Percentiles rank a stretch among this genome's conserved stretches.
Evolutionary conservation across 2,888 invertebrate species (phyloP).

Genomic region (Cataglyphis altisquamis): DNA sequence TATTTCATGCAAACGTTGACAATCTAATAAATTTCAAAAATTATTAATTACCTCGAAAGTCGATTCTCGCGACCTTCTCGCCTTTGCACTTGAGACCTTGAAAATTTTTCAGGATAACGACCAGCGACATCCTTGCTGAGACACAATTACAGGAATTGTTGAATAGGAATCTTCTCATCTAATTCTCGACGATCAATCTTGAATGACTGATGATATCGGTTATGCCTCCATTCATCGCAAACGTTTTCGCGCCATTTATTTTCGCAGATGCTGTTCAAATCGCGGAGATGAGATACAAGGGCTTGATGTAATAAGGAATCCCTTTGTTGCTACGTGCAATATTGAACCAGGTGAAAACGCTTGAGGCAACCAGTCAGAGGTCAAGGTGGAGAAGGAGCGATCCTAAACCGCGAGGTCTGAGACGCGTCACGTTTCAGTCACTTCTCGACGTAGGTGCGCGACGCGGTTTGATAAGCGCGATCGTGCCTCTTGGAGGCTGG

Average conservation of each 20-base stretch:
- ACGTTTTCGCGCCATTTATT: constrained; percentile 34
- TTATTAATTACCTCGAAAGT: constrained; percentile 90
- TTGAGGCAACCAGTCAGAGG: constrained; percentile 8
- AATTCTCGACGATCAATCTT: constrained; percentile 5
- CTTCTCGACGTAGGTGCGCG: not conserved
- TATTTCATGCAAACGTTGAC: not conserved
- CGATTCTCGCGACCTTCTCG: constrained; percentile 90
- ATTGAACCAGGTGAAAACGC: constrained; percentile 47
- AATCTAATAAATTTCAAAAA: constrained; percentile 11
- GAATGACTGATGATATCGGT: constrained; percentile 3
- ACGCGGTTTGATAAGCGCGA: not conserved
- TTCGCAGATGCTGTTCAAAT: not conserved
- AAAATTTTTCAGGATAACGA: constrained; percentile 90
- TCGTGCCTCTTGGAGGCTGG: constrained; percentile 58
- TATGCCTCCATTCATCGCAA: constrained; percentile 40
- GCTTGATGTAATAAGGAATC: not conserved
- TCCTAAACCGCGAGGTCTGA: constrained; percentile 6
- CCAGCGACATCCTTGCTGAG: constrained; percentile 88
- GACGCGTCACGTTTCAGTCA: constrained; percentile 32
- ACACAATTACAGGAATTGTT: not conserved
- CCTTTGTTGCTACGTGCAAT: constrained; percentile 4
- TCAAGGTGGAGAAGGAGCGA: constrained; percentile 31
- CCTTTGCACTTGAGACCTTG: constrained; percentile 90
- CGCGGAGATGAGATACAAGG: not conserved
- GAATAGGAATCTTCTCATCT: not conserved